Conservation (phyloP, 2,888 invertebrate genomes). For the Peribatodes rhomboidaria region DNA sequence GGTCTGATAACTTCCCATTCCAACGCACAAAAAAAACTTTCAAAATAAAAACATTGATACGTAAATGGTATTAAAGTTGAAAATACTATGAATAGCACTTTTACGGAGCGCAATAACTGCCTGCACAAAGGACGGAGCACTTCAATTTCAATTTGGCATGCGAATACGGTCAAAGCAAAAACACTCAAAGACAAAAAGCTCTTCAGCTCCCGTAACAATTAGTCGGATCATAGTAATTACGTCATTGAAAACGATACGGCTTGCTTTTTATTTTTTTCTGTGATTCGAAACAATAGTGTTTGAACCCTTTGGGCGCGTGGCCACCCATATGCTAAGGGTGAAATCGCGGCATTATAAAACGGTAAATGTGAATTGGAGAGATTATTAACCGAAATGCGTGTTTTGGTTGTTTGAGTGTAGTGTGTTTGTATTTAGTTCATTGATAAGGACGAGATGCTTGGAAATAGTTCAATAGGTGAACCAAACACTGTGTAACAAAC, state of each 20-base stretch:
- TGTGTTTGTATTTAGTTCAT: neutral
- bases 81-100: conserved; percentile 47
- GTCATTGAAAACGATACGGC: conserved; percentile 81
- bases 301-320: conserved; percentile 79
- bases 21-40: conserved; percentile 49
- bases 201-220: conserved; percentile 75
- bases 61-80: conserved; percentile 49
- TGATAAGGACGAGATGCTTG: neutral
- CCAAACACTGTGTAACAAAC: no score
- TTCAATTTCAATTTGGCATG: conserved; percentile 78
- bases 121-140: conserved; percentile 64
- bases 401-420: conserved; percentile 17
- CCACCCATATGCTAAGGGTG: conserved; percentile 70
- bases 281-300: conserved; percentile 69
- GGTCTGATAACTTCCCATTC: conserved; percentile 59
- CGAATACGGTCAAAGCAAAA: conserved; percentile 80
- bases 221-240: conserved; percentile 82
- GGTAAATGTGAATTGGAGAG: conserved; percentile 51
- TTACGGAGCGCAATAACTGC: conserved; percentile 52
- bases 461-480: no score
- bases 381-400: conserved; percentile 24
- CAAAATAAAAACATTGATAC: conserved; percentile 44
- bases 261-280: conserved; percentile 68
- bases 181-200: conserved; percentile 74
- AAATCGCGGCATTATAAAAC: conserved; percentile 56